phyloP scores from a whole-genome alignment of 2,888 invertebrate genomes.

The Ganaspis brasiliensis region DNA sequence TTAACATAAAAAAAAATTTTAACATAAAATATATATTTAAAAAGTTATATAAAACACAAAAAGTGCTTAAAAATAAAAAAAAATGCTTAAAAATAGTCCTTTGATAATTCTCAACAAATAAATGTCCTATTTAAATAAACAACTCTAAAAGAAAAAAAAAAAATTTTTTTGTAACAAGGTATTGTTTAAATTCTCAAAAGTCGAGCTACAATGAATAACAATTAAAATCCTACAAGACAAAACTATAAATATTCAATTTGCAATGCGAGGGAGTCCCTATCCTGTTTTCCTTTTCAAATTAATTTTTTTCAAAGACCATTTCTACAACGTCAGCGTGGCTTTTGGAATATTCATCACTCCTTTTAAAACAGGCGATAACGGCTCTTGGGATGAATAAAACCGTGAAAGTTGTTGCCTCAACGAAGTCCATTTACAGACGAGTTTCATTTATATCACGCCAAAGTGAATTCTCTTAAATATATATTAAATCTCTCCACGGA shows the following conservation, averaged over 20 bases:
- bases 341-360: conserved; percentile 20
- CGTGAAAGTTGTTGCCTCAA: conserved; percentile 20
- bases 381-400: conserved; percentile 23
- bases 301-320: background rate
- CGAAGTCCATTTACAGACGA: conserved; percentile 20
- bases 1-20: too few relatives aligned
- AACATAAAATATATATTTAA: too few relatives aligned
- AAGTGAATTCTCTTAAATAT: conserved; percentile 28
- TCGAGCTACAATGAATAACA: background rate
- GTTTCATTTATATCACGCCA: background rate
- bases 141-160: too few relatives aligned
- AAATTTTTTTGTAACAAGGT: too few relatives aligned
- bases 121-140: too few relatives aligned
- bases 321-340: background rate
- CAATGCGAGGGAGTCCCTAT: background rate
- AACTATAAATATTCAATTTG: conserved; percentile 12
- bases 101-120: too few relatives aligned
- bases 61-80: too few relatives aligned
- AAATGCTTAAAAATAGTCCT: too few relatives aligned
- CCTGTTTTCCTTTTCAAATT: background rate
- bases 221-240: conserved; percentile 4
- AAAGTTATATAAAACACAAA: too few relatives aligned
- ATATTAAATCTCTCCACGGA: conserved; percentile 5
- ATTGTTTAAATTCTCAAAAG: background rate
- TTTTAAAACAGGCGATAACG: conserved; percentile 23